Base-by-base conservation (phyloP, 2,888 invertebrate species). In the Charanyca ferruginea region DNA sequence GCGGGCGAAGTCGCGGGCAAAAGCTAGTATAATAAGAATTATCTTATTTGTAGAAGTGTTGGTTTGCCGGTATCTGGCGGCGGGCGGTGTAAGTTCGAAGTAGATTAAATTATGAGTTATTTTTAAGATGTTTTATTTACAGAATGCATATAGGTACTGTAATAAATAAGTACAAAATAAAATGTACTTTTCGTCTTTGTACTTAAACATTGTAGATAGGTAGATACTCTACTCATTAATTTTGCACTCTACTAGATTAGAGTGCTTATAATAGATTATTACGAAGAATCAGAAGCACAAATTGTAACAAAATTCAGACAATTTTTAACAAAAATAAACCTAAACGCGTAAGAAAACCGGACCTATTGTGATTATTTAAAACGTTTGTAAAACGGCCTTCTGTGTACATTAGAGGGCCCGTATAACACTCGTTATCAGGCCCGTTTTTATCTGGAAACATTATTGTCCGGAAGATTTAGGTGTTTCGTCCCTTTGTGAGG, bases 401-500 rank as follows among this genome's bases (percentile, higher is more conserved):
- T 66, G 77, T 83, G 75, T 81, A 81, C 81, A 81, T 83, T 83
- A 76, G 75, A 73, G 75, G 63, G 63, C 77, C 83, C 83, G 83
- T 88, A 86, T 87, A 86, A 84, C 82, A 88, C 83, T 84, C 80
- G 83, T 85, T 89, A 89, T 89, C 88, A 73, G 74, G 44, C 65
- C 66, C 80, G 80, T 85, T 89, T 89, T 89, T 90, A 88, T 88
- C 85, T 85, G 61, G 67, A 59, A 81, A 83, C 85, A 87, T 87
- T 89, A 89, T 87, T 88, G 87, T 88, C 78, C 83, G 68, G 69
- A 85, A 86, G 87, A 89, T 89, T 89, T 89, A 89, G 85, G 83
- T 83, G 87, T 81, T 84, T 85, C 73, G 85, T 83, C 81, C 85
- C 82, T 85, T 84, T 75, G 60, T 22, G 52, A 49, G n/a, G 45